A percentile compares a stretch with the other conserved stretches of the same genome.
Conservation (phyloP, 2,888 invertebrate genomes). For the Orchesellides sinensis region DNA sequence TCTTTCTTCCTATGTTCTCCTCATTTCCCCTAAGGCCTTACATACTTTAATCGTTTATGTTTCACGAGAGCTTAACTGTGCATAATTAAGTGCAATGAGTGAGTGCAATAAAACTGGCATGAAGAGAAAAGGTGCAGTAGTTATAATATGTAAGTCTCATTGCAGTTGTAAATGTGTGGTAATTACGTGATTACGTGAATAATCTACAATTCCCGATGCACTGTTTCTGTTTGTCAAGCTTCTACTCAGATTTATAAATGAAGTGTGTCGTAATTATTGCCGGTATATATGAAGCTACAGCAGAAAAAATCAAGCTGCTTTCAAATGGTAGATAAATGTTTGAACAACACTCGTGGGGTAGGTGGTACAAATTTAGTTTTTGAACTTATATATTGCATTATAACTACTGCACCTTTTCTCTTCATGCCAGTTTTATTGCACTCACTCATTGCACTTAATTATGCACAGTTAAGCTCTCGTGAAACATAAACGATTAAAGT, state of each 20-base stretch:
- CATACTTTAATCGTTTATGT: background rate
- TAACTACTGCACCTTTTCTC: constrained; percentile 25
- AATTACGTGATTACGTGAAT: background rate
- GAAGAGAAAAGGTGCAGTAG: constrained; percentile 27
- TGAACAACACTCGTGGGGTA: background rate
- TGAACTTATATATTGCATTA: constrained; percentile 5
- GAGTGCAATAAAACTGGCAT: constrained; percentile 42
- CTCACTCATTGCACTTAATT: constrained; percentile 39
- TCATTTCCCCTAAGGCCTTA: background rate
- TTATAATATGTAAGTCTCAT: background rate
- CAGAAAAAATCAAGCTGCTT: background rate
- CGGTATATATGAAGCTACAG: constrained; percentile 3
- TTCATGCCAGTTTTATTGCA: constrained; percentile 42
- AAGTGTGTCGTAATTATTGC: constrained; percentile 41
- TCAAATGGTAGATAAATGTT: background rate
- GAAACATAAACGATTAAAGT: background rate
- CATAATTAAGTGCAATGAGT: constrained; percentile 38
- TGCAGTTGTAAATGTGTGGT: constrained; percentile 3
- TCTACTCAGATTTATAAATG: background rate
- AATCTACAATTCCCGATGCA: constrained; percentile 22
- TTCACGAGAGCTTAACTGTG: constrained; percentile 31
- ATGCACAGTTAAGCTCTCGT: constrained; percentile 36
- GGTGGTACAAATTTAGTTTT: constrained; percentile 1
- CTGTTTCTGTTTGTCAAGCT: constrained; percentile 24
- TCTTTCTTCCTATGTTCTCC: constrained; percentile 61